phyloP scores from a whole-genome alignment of 2,113 vertebrate genomes.

The Cervus canadensis region DNA sequence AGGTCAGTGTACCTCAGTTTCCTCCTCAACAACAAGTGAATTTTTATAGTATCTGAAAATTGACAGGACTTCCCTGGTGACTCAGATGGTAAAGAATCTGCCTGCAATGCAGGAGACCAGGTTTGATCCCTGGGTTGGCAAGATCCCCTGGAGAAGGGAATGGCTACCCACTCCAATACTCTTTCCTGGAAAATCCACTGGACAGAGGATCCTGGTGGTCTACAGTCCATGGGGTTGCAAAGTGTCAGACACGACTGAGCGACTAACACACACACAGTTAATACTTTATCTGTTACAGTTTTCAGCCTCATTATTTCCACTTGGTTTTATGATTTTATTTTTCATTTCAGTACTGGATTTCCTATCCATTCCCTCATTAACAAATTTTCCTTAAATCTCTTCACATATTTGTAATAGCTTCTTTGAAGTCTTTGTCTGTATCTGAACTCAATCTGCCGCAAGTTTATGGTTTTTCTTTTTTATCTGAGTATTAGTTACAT shows the following conservation, averaged over 20 bases:
- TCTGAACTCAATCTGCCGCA: neutral
- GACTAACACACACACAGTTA: neutral
- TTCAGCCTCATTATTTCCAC: neutral
- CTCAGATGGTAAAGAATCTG: neutral
- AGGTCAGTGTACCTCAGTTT: neutral
- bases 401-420: neutral
- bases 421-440: neutral
- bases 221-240: neutral
- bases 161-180: neutral
- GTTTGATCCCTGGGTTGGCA: neutral
- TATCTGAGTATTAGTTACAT: neutral
- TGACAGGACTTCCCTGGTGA: neutral
- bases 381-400: neutral
- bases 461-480: neutral
- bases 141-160: neutral
- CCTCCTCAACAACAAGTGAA: neutral
- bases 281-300: neutral
- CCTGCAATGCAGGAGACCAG: neutral
- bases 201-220: neutral
- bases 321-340: neutral
- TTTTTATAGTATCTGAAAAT: neutral
- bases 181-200: neutral
- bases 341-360: neutral
- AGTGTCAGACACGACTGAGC: neutral
- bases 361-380: neutral